Base-by-base conservation (phyloP, 2,113 vertebrate species). In the Theristicus caerulescens region DNA sequence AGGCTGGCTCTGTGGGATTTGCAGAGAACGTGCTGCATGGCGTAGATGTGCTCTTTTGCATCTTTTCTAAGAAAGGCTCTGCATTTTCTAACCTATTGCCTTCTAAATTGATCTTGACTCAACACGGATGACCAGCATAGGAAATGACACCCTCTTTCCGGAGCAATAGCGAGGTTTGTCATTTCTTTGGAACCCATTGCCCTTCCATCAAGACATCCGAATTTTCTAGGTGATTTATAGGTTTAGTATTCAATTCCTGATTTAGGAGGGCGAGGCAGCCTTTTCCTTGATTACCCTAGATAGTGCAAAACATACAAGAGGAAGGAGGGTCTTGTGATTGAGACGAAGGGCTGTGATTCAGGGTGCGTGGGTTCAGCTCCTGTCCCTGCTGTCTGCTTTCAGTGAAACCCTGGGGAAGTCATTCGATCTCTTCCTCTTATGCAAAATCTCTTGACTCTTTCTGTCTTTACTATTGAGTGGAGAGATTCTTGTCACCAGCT, bases 241-340 rank as follows among this genome's bases (percentile, higher is more conserved):
- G 47, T 72, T 77, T 57, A 38, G 26, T 42, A 34, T 62, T 80
- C 31, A 62, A 14, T 81, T 86, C 51, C 34, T 85, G 44, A 61
- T 82, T 49, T 55, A 69, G n/a, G 38, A 89, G 25, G 19, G 52
- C 31, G 67, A 79, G 31, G 34, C 65, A 76, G 15, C 14, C 16
- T 58, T 70, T 81, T 84, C 86, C 89, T 59, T 84, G 57, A 34
- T 89, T 86, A 67, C 82, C 15, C 8, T 66, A 84, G n/a, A 67
- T 8, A 77, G 64, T 64, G 38, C 32, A 86, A 80, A 83, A 36
- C 10, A n/a, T 58, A 42, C 31, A 86, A 78, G 71, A 91, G 85
- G 93, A 96, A 96, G 64, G 92, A 95, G 71, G 51, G 18, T 96
- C 92, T 92, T 93, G 71, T 93, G 92, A 94, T 81, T 83, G 67